Percentiles rank a stretch among this genome's conserved stretches.
Conservation (phyloP, 2,888 invertebrate species). For the Cynaeus angustus region DNA sequence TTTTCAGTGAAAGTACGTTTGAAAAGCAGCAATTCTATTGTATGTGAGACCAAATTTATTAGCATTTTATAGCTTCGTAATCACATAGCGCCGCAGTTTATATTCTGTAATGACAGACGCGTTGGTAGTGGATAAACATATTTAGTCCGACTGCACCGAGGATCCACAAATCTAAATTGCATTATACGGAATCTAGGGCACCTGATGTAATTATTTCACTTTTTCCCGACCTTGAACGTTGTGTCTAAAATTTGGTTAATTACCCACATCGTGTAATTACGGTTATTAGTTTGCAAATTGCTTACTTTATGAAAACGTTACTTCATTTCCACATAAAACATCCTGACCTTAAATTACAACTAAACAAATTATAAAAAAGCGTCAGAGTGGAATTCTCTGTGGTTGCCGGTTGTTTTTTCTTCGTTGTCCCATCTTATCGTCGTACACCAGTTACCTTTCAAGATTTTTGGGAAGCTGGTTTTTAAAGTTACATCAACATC, state of each 20-base stretch:
- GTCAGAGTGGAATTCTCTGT: too few relatives aligned
- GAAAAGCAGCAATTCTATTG: neutral
- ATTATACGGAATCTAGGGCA: neutral
- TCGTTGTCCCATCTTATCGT: neutral
- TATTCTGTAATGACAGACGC: too few relatives aligned
- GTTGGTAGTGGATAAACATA: too few relatives aligned
- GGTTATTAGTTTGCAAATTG: conserved; percentile 8
- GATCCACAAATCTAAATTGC: neutral
- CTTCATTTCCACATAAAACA: too few relatives aligned
- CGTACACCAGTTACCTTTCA: neutral
- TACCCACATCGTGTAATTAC: neutral
- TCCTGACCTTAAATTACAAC: too few relatives aligned
- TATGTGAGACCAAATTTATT: too few relatives aligned
- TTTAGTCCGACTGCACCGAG: too few relatives aligned
- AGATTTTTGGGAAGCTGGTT: neutral
- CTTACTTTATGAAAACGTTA: neutral
- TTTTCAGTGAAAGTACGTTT: neutral
- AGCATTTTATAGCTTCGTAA: too few relatives aligned
- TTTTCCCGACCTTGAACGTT: conserved; percentile 1
- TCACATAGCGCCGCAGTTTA: too few relatives aligned
- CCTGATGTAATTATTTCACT: conserved; percentile 2
- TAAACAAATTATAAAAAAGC: too few relatives aligned
- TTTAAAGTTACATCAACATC: neutral
- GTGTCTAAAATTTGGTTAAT: conserved; percentile 1
- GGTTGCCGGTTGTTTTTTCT: neutral